Evolutionary conservation across 2,797 vertebrate species (phyloP).

Genomic region (Aphelocoma californica): DNA sequence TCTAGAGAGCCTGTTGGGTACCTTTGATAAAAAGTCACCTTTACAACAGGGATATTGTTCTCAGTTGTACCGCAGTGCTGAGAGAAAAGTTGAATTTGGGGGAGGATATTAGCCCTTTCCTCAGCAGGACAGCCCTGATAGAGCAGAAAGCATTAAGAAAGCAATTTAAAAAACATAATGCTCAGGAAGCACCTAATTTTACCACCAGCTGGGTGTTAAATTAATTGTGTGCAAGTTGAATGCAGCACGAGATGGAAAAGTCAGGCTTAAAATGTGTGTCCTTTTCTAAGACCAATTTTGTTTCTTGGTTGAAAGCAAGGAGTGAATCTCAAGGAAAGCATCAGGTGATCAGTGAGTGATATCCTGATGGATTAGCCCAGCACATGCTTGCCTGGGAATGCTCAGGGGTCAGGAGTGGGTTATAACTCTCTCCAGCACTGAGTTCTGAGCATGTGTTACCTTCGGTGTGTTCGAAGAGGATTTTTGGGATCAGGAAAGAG

Average conservation of each 20-base stretch:
- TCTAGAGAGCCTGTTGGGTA: background rate
- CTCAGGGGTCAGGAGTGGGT: background rate
- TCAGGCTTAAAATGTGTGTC: background rate
- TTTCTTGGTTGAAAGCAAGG: background rate
- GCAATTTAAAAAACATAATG: constrained; percentile 65
- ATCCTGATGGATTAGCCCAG: constrained; percentile 12
- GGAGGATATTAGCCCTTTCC: constrained; percentile 24
- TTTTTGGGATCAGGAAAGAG: background rate
- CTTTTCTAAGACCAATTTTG: background rate
- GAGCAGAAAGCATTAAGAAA: constrained; percentile 61
- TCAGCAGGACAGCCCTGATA: constrained; percentile 54
- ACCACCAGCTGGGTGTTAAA: constrained; percentile 69
- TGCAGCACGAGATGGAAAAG: background rate
- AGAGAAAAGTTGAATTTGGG: constrained; percentile 17
- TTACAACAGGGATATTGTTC: constrained; percentile 23
- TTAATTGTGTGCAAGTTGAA: constrained; percentile 51
- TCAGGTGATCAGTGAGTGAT: constrained; percentile 12
- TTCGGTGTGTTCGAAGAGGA: rapidly evolving
- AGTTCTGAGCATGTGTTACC: background rate
- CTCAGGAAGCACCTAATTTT: constrained; percentile 65
- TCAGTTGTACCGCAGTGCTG: background rate
- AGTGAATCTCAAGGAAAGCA: background rate
- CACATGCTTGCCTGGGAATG: background rate
- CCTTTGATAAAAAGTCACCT: constrained; percentile 40
- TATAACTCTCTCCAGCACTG: background rate